Conservation (phyloP, 1,140 invertebrate genomes). For the Aphelenchoides avenae region DNA sequence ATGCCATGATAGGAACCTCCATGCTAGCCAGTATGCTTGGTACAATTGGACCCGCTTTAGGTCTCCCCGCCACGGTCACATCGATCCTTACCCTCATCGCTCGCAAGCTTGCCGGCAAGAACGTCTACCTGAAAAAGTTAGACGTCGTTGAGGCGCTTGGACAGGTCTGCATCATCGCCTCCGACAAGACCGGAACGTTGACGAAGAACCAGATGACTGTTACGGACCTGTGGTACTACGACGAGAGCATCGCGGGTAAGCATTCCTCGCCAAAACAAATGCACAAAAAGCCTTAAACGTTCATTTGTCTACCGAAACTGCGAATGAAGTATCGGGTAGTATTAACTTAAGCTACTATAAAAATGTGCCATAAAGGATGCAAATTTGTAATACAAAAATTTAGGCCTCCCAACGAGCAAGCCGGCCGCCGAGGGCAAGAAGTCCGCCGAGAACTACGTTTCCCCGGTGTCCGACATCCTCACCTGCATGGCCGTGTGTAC, state of each 20-base stretch:
- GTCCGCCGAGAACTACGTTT: background rate
- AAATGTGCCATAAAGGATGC: background rate
- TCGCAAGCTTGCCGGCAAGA: slow-evolving; percentile 93
- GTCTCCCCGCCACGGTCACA: slow-evolving; percentile 95
- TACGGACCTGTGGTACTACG: slow-evolving; percentile 56
- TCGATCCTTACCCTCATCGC: slow-evolving; percentile 94
- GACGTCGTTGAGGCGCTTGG: slow-evolving; percentile 67
- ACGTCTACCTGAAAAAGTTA: slow-evolving; percentile 93
- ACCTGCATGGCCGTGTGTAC: slow-evolving; percentile 6
- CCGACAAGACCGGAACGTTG: slow-evolving; percentile 96
- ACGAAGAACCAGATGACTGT: slow-evolving; percentile 99
- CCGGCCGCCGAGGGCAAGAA: background rate
- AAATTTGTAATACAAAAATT: background rate
- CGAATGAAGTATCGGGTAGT: too few relatives aligned
- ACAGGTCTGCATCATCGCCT: slow-evolving; percentile 73
- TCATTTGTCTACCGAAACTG: too few relatives aligned
- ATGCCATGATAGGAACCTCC: too few relatives aligned
- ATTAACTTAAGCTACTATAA: background rate
- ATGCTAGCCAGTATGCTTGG: too few relatives aligned
- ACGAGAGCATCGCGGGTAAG: slow-evolving; percentile 45
- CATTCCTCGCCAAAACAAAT: background rate
- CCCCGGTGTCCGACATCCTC: slow-evolving; percentile 1
- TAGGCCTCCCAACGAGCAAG: slow-evolving; percentile 1
- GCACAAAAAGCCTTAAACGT: too few relatives aligned
- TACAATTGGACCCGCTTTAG: too few relatives aligned